Evolutionary conservation across 2,888 invertebrate genomes (phyloP).

Genomic region (Microctonus aethiopoides): DNA sequence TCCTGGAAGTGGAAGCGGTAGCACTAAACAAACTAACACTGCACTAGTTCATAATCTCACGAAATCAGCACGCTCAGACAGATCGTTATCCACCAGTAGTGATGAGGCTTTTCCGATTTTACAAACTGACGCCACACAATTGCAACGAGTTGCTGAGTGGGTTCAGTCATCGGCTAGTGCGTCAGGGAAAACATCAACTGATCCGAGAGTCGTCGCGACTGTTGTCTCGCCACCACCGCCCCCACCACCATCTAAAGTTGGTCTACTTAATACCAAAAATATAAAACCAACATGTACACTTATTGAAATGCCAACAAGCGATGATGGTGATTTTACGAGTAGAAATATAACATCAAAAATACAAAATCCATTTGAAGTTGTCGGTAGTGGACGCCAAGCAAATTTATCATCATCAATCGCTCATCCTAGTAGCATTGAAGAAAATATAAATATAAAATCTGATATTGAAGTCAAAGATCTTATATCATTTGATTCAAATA

Average conservation of each 20-base stretch:
- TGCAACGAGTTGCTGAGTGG: conserved; percentile 81
- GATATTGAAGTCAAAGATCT: conserved; percentile 48
- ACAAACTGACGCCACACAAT: conserved; percentile 62
- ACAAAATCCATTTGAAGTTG: not conserved
- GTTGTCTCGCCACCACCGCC: not conserved
- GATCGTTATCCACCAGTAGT: conserved; percentile 58
- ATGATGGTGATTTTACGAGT: not conserved
- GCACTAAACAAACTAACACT: conserved; percentile 43
- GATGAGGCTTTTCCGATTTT: conserved; percentile 55
- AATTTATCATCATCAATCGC: not conserved
- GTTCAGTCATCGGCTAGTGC: conserved; percentile 69
- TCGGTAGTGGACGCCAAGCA: not conserved
- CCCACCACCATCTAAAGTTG: not conserved
- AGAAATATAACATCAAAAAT: not conserved
- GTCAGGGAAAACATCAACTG: conserved; percentile 31
- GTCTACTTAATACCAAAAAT: not conserved
- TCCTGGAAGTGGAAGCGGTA: conserved; percentile 26
- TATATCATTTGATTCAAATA: conserved; percentile 58
- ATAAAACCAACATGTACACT: not conserved
- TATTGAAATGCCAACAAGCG: conserved; percentile 15
- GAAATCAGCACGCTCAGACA: conserved; percentile 53
- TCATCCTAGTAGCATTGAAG: too few relatives aligned
- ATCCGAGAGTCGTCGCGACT: not conserved
- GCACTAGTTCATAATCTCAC: conserved; percentile 58
- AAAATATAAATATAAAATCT: not conserved